phyloP scores from a whole-genome alignment of 2,797 vertebrate genomes.

The Hippocampus kuda region DNA sequence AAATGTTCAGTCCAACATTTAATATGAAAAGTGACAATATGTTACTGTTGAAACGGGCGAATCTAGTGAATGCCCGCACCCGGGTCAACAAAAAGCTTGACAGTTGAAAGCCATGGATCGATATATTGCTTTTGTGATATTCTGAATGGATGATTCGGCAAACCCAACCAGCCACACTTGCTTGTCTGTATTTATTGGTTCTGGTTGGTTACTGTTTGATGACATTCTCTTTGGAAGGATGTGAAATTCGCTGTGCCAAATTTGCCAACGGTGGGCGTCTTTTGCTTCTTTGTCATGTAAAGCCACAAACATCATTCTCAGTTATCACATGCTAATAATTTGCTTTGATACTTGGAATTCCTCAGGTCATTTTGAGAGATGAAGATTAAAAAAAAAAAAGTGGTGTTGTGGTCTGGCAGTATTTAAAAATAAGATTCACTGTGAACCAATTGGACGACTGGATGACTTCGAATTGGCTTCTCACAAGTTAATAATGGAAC shows the following conservation, averaged over 20 bases:
- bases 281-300: conserved; percentile 9
- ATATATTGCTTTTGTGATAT: not conserved
- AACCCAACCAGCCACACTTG: not conserved
- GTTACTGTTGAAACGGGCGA: not conserved
- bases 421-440: not conserved
- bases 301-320: conserved; percentile 3
- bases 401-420: not conserved
- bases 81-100: not conserved
- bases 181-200: conserved; percentile 7
- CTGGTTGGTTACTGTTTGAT: not conserved
- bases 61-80: not conserved
- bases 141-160: not conserved
- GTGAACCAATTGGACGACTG: not conserved
- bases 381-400: not conserved
- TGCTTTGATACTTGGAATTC: not conserved
- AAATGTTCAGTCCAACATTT: not conserved
- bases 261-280: conserved; percentile 9
- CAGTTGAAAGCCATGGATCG: not conserved
- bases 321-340: not conserved
- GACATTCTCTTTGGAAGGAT: not conserved
- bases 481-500: conserved; percentile 6
- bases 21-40: not conserved
- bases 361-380: conserved; percentile 4
- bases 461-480: conserved; percentile 2
- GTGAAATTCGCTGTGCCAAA: conserved; percentile 42